A percentile compares a stretch with the other conserved stretches of the same genome.
phyloP scores from a whole-genome alignment of 2,888 invertebrate genomes.

The Caradrina clavipalpis region DNA sequence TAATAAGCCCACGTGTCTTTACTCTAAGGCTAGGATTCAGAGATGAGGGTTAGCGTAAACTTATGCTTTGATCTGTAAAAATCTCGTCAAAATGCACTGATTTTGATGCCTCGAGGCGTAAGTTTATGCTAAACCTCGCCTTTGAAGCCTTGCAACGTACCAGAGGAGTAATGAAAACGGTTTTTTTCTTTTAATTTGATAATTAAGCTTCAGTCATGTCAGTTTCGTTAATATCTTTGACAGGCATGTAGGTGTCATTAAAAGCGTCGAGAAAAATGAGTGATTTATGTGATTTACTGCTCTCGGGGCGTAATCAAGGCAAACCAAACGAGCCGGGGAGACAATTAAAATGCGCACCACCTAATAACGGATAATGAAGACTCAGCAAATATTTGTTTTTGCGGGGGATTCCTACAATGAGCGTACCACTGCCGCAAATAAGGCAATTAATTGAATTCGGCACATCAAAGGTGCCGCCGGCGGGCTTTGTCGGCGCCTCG shows the following conservation, averaged over 20 bases:
- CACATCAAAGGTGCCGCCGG: slow-evolving; percentile 86
- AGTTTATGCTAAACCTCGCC: background rate
- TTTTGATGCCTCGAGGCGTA: background rate
- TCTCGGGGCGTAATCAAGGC: slow-evolving; percentile 45
- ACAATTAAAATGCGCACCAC: slow-evolving; percentile 82
- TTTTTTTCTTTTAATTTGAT: slow-evolving; percentile 13
- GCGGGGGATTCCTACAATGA: slow-evolving; percentile 84
- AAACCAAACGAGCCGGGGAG: slow-evolving; percentile 46
- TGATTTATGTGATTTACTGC: slow-evolving; percentile 52
- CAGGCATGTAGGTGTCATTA: slow-evolving; percentile 30
- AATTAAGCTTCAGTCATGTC: slow-evolving; percentile 15
- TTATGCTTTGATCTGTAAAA: background rate
- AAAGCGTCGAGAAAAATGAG: slow-evolving; percentile 54
- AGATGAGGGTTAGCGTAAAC: background rate
- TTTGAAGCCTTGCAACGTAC: background rate
- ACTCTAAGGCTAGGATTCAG: background rate
- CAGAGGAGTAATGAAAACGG: background rate
- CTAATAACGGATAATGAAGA: slow-evolving; percentile 89
- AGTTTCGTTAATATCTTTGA: slow-evolving; percentile 35
- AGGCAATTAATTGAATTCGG: slow-evolving; percentile 91
- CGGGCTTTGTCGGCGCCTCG: slow-evolving; percentile 86
- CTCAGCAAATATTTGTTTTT: slow-evolving; percentile 89
- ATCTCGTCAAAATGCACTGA: background rate
- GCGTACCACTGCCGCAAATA: slow-evolving; percentile 85
- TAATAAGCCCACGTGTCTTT: background rate